These are phyloP conservation scores for Elysia chlorotica DNA, from an alignment of 1,140 invertebrate species.

Conservation along the genomic window DNA sequence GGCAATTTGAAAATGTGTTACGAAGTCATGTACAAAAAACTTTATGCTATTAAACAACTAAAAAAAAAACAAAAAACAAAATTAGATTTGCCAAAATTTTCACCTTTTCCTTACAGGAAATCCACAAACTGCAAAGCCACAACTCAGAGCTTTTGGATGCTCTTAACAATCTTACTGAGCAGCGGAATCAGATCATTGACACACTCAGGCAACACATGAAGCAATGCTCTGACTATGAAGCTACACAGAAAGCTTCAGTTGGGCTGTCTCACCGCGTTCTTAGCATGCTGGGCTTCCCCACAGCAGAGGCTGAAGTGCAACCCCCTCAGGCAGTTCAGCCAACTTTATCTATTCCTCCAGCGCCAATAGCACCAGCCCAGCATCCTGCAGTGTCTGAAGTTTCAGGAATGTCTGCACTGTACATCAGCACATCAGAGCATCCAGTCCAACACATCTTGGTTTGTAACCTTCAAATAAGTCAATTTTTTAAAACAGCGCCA, in stretches of 20 bases:
- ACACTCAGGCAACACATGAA: conserved; percentile 24
- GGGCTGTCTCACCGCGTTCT: conserved; percentile 13
- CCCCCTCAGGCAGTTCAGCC: no score
- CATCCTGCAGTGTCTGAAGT: no score
- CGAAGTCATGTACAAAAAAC: no score
- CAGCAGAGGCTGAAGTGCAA: no score
- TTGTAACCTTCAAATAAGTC: no score
- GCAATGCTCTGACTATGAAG: conserved; percentile 17
- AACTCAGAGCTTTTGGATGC: conserved; percentile 11
- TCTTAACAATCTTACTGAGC: conserved; percentile 1
- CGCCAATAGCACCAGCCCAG: no score
- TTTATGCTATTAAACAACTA: not conserved
- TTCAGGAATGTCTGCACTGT: no score
- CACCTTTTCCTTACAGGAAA: conserved; percentile 10
- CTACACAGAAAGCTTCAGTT: conserved; percentile 11
- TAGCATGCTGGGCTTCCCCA: conserved; percentile 11
- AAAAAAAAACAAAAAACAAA: not conserved
- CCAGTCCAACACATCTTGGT: no score
- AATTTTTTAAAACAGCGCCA: no score
- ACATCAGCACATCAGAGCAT: no score
- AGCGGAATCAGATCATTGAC: conserved; percentile 7
- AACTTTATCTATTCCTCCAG: no score
- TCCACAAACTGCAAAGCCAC: conserved; percentile 5
- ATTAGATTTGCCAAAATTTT: not conserved
- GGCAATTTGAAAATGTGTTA: not conserved